phyloP scores from a whole-genome alignment of 1,140 invertebrate genomes.

The Hyphantria cunea region DNA sequence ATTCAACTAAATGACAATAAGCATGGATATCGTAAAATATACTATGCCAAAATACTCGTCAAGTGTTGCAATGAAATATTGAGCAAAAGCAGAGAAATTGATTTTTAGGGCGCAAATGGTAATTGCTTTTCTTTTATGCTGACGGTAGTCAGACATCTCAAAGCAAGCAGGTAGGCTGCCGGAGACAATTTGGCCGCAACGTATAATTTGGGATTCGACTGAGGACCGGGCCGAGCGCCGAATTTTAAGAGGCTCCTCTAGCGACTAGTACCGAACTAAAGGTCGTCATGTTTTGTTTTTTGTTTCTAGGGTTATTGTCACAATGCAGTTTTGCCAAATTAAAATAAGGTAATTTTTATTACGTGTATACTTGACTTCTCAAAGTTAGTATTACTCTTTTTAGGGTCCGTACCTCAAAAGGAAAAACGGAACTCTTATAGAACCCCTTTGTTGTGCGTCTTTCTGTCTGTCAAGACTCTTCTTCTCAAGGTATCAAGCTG shows the following conservation, averaged over 20 bases:
- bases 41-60: too few species aligned
- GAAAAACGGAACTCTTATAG: too few species aligned
- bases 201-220: slow-evolving; percentile 60
- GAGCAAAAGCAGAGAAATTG: too few species aligned
- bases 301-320: background rate
- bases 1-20: too few species aligned
- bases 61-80: too few species aligned
- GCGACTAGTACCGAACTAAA: slow-evolving; percentile 11
- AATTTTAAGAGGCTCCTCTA: slow-evolving; percentile 54
- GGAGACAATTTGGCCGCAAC: slow-evolving; percentile 63
- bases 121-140: slow-evolving; percentile 19
- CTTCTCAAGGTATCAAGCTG: too few species aligned
- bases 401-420: too few species aligned
- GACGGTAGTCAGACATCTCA: slow-evolving; percentile 49
- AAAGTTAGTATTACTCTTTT: too few species aligned
- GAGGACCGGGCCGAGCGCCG: slow-evolving; percentile 48
- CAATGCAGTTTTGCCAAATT: background rate
- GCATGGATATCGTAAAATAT: too few species aligned
- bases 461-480: too few species aligned
- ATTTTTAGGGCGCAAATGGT: background rate
- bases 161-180: slow-evolving; percentile 43
- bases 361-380: background rate
- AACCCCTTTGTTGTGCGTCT: too few species aligned
- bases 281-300: slow-evolving; percentile 22
- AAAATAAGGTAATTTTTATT: background rate